Conservation (phyloP, 2,113 vertebrate species). For the Pseudonaja textilis region DNA sequence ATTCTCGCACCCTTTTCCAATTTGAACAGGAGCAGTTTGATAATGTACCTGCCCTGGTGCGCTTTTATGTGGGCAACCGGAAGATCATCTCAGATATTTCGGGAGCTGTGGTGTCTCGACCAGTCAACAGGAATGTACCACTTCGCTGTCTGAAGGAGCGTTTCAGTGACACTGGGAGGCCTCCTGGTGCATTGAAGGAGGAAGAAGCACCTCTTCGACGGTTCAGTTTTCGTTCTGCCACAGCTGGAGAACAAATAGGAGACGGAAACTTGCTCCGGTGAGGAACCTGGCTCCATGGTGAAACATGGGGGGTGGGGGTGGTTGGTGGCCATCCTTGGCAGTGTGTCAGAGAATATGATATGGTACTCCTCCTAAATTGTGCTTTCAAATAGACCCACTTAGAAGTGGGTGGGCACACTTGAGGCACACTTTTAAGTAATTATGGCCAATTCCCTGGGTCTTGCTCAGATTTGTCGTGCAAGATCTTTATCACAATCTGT, state of each 20-base stretch:
- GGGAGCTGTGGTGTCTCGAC: conserved; percentile 78
- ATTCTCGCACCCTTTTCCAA: conserved; percentile 80
- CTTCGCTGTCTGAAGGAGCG: conserved; percentile 71
- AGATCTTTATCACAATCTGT: background rate
- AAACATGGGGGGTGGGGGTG: too few species aligned
- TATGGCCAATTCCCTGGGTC: background rate
- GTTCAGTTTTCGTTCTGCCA: conserved; percentile 42
- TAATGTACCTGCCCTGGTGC: conserved; percentile 79
- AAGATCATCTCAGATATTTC: conserved; percentile 76
- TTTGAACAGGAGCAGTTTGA: conserved; percentile 86
- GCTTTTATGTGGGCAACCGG: conserved; percentile 74
- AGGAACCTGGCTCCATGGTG: background rate
- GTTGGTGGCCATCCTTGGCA: background rate
- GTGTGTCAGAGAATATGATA: background rate
- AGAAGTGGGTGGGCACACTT: background rate
- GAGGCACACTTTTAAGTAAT: background rate
- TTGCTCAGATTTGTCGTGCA: background rate
- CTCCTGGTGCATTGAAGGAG: background rate
- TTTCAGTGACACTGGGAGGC: background rate
- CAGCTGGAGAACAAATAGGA: conserved; percentile 28
- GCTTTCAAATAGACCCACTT: background rate
- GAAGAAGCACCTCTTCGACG: background rate
- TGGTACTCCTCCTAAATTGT: background rate
- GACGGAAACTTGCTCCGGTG: conserved; percentile 67
- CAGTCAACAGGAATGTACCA: conserved; percentile 72